phyloP scores from a whole-genome alignment of 2,888 invertebrate species.

The Lordiphosa andalusiaca region DNA sequence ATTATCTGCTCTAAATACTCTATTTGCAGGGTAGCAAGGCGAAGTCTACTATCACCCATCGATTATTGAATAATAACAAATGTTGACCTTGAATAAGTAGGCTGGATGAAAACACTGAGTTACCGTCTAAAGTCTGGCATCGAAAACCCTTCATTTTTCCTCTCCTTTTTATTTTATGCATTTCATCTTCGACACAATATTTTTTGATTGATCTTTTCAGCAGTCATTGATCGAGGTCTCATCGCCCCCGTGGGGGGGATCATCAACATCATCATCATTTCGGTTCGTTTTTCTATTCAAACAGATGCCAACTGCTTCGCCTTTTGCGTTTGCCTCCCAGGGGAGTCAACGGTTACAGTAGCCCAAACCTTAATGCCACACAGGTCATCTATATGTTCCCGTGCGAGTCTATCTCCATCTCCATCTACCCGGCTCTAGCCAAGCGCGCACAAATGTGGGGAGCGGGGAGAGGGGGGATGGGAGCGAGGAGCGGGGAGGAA shows the following conservation, averaged over 20 bases:
- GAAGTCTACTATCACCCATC: too few species aligned
- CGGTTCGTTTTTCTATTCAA: slow-evolving; percentile 21
- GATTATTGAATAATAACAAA: too few species aligned
- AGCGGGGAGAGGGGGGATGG: slow-evolving; percentile 31
- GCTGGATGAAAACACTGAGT: too few species aligned
- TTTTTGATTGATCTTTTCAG: slow-evolving; percentile 66
- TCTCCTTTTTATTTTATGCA: too few species aligned
- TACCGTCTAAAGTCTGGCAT: too few species aligned
- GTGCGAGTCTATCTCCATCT: slow-evolving; percentile 41
- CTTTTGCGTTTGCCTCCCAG: slow-evolving; percentile 43
- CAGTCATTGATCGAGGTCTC: slow-evolving; percentile 46
- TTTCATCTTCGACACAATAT: slow-evolving; percentile 40
- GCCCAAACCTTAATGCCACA: slow-evolving; percentile 47
- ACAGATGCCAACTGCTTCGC: slow-evolving; percentile 61
- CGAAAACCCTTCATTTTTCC: too few species aligned
- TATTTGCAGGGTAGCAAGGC: too few species aligned
- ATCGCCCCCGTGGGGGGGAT: slow-evolving; percentile 26
- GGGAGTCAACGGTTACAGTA: slow-evolving; percentile 50
- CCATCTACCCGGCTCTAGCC: slow-evolving; percentile 28
- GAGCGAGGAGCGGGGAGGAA: slow-evolving; percentile 9
- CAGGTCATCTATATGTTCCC: slow-evolving; percentile 56
- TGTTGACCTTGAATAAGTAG: too few species aligned
- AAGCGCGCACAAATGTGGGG: slow-evolving; percentile 60
- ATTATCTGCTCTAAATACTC: too few species aligned
- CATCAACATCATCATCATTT: slow-evolving; percentile 15